Evolutionary conservation across 37 sponge, comb jelly and placozoan species (phyloP).

Genomic region (Theonella swinhoei): DNA sequence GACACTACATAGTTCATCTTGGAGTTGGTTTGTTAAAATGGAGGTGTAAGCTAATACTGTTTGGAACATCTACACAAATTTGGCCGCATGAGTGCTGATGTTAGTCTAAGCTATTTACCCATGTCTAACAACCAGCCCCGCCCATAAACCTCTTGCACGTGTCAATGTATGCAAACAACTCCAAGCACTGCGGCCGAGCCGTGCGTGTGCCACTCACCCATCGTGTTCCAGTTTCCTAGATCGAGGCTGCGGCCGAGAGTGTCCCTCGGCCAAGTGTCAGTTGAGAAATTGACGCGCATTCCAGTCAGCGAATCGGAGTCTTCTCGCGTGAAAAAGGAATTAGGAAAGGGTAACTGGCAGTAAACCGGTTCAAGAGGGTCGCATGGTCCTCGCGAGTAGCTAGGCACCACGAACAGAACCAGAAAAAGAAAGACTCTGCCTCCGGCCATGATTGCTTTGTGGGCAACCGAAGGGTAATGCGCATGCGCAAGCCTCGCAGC

Average conservation of each 20-base stretch:
- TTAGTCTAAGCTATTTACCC: no score
- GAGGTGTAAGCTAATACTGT: no score
- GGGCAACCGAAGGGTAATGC: no score
- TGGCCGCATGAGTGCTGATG: not conserved
- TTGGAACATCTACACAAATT: not conserved
- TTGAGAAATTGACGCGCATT: constrained; percentile 38
- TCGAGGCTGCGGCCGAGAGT: constrained; percentile 21
- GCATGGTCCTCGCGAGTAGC: constrained; percentile 43
- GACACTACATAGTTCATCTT: no score
- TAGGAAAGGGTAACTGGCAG: constrained; percentile 77
- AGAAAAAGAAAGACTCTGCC: no score
- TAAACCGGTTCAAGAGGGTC: constrained; percentile 79
- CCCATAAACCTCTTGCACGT: not conserved
- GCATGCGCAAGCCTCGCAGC: no score
- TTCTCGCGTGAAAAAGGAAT: constrained; percentile 59
- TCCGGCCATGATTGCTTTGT: no score
- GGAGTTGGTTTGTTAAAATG: no score
- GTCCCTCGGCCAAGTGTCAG: constrained; percentile 43
- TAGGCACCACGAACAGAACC: not conserved
- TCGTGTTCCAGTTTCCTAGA: constrained; percentile 69
- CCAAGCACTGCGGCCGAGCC: no score
- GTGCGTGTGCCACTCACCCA: no score
- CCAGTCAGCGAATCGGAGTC: constrained; percentile 46
- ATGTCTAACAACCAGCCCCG: not conserved
- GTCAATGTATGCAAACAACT: not conserved